Evolutionary conservation across 2,797 vertebrate species (phyloP).

Genomic region (Myotis daubentonii): DNA sequence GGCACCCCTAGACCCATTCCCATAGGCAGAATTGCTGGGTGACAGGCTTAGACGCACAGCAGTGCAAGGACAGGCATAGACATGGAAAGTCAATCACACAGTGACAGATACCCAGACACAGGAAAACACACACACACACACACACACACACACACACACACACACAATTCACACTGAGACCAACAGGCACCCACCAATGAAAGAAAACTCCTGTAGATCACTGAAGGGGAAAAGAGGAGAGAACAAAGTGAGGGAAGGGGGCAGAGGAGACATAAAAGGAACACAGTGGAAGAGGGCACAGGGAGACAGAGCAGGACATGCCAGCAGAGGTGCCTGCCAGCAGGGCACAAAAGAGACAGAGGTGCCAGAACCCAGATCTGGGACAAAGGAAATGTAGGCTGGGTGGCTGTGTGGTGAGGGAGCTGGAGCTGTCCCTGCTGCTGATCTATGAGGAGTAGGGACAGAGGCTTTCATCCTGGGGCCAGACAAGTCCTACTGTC

Average conservation of each 20-base stretch:
- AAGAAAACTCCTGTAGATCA: background rate
- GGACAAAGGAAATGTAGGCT: background rate
- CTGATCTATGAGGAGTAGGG: background rate
- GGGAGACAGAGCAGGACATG: background rate
- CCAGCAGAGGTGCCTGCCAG: background rate
- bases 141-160: background rate
- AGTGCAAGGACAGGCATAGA: background rate
- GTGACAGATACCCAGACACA: background rate
- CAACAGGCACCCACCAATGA: background rate
- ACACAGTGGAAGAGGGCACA: background rate
- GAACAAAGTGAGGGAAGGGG: conserved; percentile 58
- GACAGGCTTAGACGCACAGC: background rate
- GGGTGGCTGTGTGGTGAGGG: background rate
- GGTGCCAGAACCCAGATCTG: background rate
- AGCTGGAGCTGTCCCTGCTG: background rate
- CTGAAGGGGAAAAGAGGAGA: background rate
- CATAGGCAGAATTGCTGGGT: background rate
- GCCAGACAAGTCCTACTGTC: background rate
- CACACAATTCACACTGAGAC: background rate
- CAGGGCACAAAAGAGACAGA: background rate
- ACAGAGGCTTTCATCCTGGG: background rate
- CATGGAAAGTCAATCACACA: background rate
- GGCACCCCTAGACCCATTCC: background rate
- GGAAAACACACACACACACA: background rate
- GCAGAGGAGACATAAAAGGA: background rate